Evolutionary conservation across 2,113 vertebrate genomes (phyloP).

Genomic region (Micromys minutus): DNA sequence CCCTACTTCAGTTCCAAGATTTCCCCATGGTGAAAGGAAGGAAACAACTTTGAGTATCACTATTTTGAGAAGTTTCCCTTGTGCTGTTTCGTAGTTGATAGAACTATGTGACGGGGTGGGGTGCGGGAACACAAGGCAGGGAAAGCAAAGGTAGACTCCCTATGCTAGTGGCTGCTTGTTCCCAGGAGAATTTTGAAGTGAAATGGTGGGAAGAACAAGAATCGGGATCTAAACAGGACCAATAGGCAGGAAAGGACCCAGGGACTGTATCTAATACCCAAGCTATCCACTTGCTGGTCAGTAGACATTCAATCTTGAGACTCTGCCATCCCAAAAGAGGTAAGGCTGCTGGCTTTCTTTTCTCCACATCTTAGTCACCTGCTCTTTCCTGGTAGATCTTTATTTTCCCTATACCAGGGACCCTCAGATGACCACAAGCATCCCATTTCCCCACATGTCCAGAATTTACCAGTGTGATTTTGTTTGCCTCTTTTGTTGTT

Average conservation of each 20-base stretch:
- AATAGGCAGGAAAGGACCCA: background rate
- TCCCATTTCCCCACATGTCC: background rate
- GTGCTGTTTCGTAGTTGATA: background rate
- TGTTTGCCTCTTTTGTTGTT: background rate
- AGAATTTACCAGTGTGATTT: background rate
- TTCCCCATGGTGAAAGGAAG: background rate
- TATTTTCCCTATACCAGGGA: background rate
- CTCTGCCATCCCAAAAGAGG: background rate
- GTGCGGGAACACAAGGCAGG: background rate
- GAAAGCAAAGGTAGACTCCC: background rate
- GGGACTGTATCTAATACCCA: background rate
- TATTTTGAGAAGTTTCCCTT: background rate
- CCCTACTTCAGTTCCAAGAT: background rate
- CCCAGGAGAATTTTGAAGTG: background rate
- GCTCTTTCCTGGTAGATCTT: background rate
- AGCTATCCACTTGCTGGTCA: background rate
- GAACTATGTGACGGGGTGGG: background rate
- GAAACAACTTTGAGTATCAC: background rate
- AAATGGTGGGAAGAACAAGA: background rate
- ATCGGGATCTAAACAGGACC: background rate
- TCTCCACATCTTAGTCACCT: background rate
- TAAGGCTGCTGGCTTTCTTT: background rate
- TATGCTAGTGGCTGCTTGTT: background rate
- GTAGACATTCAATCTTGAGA: background rate
- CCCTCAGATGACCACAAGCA: background rate